A percentile compares a stretch with the other conserved stretches of the same genome.
Evolutionary conservation across 2,888 invertebrate species (phyloP).

Genomic region (Rhorus exstirpatorius): DNA sequence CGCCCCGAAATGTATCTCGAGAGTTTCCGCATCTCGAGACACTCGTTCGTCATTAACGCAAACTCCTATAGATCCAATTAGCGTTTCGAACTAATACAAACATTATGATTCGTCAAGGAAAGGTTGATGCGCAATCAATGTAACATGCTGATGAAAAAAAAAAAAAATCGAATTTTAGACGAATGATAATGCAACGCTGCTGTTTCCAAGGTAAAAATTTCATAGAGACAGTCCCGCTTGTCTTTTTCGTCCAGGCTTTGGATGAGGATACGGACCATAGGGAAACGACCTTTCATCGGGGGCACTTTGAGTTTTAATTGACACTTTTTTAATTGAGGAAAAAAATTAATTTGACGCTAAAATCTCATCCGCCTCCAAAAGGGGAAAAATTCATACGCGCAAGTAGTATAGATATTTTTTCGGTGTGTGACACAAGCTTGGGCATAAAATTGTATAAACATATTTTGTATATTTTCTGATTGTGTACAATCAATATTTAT

Average conservation of each 20-base stretch:
- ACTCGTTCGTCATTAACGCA: constrained; percentile 41
- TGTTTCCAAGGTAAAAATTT: background rate
- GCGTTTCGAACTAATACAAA: constrained; percentile 5
- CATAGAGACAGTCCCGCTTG: background rate
- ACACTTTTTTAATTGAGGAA: no score
- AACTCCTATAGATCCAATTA: constrained; percentile 43
- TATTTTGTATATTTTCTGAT: no score
- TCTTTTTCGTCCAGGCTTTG: background rate
- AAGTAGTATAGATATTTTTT: no score
- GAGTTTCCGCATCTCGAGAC: constrained; percentile 26
- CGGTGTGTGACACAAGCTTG: no score
- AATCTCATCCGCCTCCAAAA: no score
- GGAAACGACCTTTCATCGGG: no score
- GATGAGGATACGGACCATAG: background rate
- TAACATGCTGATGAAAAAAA: background rate
- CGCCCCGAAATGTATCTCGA: constrained; percentile 31
- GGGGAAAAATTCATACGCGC: no score
- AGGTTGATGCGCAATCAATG: background rate
- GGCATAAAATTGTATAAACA: no score
- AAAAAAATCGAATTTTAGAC: background rate
- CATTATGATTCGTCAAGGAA: background rate
- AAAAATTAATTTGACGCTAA: no score
- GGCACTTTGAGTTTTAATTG: no score
- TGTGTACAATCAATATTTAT: no score
- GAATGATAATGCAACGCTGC: background rate